Percentiles rank a stretch among this genome's conserved stretches.
Conservation (phyloP, 2,888 invertebrate species). For the Dorcus parallelipipedus region DNA sequence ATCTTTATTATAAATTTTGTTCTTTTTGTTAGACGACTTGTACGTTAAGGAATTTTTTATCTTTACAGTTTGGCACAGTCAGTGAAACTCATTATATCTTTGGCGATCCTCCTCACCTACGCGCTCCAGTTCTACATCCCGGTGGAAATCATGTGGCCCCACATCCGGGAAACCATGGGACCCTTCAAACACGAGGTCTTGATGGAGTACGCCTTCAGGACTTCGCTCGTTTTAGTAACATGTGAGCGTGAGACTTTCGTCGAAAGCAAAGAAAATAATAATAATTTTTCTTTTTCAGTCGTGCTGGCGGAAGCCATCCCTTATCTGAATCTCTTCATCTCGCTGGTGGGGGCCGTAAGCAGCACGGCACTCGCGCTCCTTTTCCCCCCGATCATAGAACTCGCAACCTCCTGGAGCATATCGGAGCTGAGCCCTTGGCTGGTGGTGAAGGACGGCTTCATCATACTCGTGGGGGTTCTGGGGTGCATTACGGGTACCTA, state of each 20-base stretch:
- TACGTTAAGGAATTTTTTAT: constrained; percentile 4
- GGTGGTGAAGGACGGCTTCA: constrained; percentile 60
- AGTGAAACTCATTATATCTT: constrained; percentile 79
- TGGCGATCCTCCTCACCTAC: constrained; percentile 86
- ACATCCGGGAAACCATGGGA: constrained; percentile 54
- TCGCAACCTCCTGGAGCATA: constrained; percentile 65
- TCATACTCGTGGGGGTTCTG: constrained; percentile 65
- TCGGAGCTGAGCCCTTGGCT: constrained; percentile 51
- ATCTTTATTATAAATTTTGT: too few relatives aligned
- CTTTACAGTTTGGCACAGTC: constrained; percentile 70
- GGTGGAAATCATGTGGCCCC: constrained; percentile 84
- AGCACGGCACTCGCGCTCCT: constrained; percentile 83
- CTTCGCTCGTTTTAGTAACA: constrained; percentile 71
- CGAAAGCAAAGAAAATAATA: not conserved
- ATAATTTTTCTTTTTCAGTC: constrained; percentile 57
- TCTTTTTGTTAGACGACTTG: too few relatives aligned
- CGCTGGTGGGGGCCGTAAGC: constrained; percentile 86
- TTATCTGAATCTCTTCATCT: constrained; percentile 81
- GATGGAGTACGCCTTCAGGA: constrained; percentile 69
- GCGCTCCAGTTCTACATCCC: constrained; percentile 95
- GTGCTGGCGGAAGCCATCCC: constrained; percentile 82
- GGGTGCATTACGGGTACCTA: constrained; percentile 75
- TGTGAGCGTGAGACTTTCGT: constrained; percentile 56
- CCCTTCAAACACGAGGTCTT: constrained; percentile 57
- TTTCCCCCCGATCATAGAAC: constrained; percentile 83